Percentiles rank a stretch among this genome's conserved stretches.
phyloP scores from a whole-genome alignment of 2,113 vertebrate species.

The Diglossa brunneiventris region DNA sequence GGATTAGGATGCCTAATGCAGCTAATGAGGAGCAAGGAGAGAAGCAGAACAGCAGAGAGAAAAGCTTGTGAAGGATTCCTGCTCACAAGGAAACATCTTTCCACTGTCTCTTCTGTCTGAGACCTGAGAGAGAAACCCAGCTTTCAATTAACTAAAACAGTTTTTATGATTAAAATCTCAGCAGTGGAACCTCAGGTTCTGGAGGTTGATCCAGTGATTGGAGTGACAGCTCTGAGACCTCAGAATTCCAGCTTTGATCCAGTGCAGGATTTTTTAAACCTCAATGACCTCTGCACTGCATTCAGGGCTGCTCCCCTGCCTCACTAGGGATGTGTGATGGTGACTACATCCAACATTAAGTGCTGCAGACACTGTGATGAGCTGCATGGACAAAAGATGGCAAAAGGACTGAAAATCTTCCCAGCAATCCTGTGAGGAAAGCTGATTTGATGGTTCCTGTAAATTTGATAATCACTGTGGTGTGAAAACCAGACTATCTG shows the following conservation, averaged over 20 bases:
- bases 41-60: background rate
- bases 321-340: background rate
- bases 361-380: background rate
- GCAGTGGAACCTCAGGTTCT: background rate
- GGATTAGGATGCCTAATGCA: slow-evolving; percentile 40
- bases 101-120: background rate
- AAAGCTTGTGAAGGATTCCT: background rate
- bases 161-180: background rate
- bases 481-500: background rate
- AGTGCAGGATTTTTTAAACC: background rate
- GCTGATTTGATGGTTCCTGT: background rate
- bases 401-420: background rate
- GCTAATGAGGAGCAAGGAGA: slow-evolving; percentile 29
- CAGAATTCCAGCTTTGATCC: background rate
- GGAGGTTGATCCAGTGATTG: background rate
- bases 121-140: background rate
- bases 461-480: background rate
- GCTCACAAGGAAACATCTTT: background rate
- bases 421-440: background rate
- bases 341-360: background rate
- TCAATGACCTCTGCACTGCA: background rate
- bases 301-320: background rate
- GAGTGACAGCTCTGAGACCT: background rate
- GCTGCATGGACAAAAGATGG: background rate
- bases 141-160: background rate